Base-by-base conservation (phyloP, 2,113 vertebrate genomes). In the Macroglossus sobrinus region DNA sequence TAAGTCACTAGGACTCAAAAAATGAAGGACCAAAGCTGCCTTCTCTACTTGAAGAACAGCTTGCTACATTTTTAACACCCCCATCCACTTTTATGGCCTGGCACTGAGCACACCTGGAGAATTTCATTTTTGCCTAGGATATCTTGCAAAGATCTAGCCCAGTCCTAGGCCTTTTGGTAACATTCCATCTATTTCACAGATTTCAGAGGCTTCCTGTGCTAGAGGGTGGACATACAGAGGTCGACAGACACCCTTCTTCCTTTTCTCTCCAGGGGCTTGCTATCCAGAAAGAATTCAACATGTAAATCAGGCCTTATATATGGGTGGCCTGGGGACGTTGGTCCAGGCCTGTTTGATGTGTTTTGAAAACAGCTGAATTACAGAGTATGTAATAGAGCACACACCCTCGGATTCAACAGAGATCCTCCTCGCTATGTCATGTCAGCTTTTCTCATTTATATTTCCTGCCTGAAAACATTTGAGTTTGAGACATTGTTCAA, bases 121-220 rank as follows among this genome's bases (percentile, higher is more conserved):
- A 74, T 69, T 30, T 68, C 57, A 59, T 84, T 74, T 81, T 71
- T 69, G 35, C 14, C 35, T 69, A 93, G 28, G 61, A 63, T 68
- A 5, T 55, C 61, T 71, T 76, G 40, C 57, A 92, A 75, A 59
- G 15, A 61, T 53, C 61, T 45, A 61, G 28, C 30, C 18, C 33
- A 38, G 1, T 33, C 59, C 7, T 63, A 33, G 18, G 24, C 69
- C 40, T 33, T 38, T 78, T 43, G 68, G 47, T 59, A 40, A 61
- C 30, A 78, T 84, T 18, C 38, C 4, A 4, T 69, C 66, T 30
- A 64, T 43, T 59, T 18, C 28, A 21, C 40, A 75, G 19, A 59
- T 53, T 4, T 69, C 53, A 40, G 59, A 24, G 43, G 4, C 13
- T 47, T 19, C 22, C 21, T n/a, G 33, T 75, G 43, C 21, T 88